Percentiles rank a stretch among this genome's conserved stretches.
phyloP scores from a whole-genome alignment of 2,113 vertebrate species.

The Phrynosoma blainvillii region DNA sequence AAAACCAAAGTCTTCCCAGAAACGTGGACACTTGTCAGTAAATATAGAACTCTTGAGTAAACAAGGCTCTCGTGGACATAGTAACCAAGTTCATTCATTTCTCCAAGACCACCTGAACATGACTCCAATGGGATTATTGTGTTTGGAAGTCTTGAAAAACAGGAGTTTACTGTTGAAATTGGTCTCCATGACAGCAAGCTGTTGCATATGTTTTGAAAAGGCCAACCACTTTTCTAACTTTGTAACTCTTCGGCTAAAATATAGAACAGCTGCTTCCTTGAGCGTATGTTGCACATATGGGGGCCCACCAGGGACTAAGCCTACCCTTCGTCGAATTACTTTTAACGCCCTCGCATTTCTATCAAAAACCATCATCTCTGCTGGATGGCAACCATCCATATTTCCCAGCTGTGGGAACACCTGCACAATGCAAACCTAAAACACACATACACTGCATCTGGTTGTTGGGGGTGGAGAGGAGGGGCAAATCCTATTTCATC shows the following conservation, averaged over 20 bases:
- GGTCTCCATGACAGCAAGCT: constrained; percentile 71
- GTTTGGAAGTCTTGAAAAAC: constrained; percentile 70
- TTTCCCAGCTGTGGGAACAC: constrained; percentile 79
- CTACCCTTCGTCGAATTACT: constrained; percentile 75
- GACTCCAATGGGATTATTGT: constrained; percentile 74
- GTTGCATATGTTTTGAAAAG: constrained; percentile 76
- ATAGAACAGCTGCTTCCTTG: constrained; percentile 77
- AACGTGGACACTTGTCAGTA: constrained; percentile 26
- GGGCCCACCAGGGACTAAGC: constrained; percentile 75
- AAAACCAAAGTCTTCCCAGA: constrained; percentile 47
- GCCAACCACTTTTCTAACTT: constrained; percentile 72
- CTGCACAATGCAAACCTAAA: constrained; percentile 71
- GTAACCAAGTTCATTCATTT: constrained; percentile 63
- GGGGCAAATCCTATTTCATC: constrained; percentile 71
- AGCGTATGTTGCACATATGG: constrained; percentile 72
- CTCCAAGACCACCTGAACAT: constrained; percentile 67
- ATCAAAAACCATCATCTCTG: constrained; percentile 75
- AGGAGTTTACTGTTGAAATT: constrained; percentile 75
- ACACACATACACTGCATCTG: constrained; percentile 73
- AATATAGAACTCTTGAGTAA: constrained; percentile 41
- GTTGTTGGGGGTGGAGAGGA: constrained; percentile 26
- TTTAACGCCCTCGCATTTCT: constrained; percentile 80
- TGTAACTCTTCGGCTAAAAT: constrained; percentile 75
- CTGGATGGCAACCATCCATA: constrained; percentile 73
- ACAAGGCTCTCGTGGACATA: constrained; percentile 41